phyloP scores from a whole-genome alignment of 2,113 vertebrate genomes.

The Cebus imitator region DNA sequence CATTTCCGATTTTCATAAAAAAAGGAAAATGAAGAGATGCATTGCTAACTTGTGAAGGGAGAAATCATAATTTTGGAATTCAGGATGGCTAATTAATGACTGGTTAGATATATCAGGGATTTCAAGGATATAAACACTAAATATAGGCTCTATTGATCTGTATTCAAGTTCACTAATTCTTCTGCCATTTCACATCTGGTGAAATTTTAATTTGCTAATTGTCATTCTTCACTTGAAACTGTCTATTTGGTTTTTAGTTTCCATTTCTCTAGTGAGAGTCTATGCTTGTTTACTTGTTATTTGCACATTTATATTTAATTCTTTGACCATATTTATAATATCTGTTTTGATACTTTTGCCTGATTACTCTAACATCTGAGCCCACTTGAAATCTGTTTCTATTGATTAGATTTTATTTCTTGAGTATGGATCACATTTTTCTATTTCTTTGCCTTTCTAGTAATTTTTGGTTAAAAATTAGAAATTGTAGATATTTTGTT shows the following conservation, averaged over 20 bases:
- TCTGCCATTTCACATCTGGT: background rate
- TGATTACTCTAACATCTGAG: background rate
- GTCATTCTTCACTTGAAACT: background rate
- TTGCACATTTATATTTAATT: background rate
- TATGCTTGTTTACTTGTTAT: background rate
- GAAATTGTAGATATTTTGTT: background rate
- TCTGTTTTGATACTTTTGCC: background rate
- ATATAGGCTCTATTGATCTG: background rate
- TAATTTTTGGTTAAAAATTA: background rate
- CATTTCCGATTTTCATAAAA: background rate
- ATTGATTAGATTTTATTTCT: background rate
- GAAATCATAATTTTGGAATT: background rate
- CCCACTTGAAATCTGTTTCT: background rate
- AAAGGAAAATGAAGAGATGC: background rate
- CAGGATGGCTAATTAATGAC: background rate
- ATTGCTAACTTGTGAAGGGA: background rate
- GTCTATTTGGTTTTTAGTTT: background rate
- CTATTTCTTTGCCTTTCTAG: background rate
- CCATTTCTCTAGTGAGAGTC: background rate
- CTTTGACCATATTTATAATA: background rate
- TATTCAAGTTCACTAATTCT: background rate
- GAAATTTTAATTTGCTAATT: background rate
- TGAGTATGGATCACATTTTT: background rate
- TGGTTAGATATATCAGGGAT: background rate
- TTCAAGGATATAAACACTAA: background rate